Percentiles rank a stretch among this genome's conserved stretches.
These are phyloP conservation scores for Yponomeuta cagnagella DNA, from an alignment of 2,888 invertebrate genomes.

Conservation along the genomic window DNA sequence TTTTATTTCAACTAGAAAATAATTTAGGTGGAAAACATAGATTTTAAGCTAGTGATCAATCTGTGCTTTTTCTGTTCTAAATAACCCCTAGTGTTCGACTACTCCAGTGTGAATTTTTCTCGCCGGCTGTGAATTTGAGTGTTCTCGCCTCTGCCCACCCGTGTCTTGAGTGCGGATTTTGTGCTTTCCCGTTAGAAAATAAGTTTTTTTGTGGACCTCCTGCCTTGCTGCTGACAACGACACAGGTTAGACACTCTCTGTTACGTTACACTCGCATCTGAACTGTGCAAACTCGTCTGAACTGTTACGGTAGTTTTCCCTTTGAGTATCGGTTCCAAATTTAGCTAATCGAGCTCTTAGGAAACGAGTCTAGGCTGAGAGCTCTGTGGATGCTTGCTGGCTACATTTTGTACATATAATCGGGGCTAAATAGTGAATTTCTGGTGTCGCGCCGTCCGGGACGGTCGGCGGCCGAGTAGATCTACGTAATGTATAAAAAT, in stretches of 20 bases:
- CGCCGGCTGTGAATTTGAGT: slow-evolving; percentile 66
- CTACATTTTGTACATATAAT: slow-evolving; percentile 7
- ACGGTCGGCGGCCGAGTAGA: slow-evolving; percentile 16
- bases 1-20: slow-evolving; percentile 50
- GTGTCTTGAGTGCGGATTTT: slow-evolving; percentile 60
- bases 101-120: slow-evolving; percentile 61
- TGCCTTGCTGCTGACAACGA: slow-evolving; percentile 41
- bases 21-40: slow-evolving; percentile 66
- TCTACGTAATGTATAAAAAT: slow-evolving; percentile 72
- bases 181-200: slow-evolving; percentile 61
- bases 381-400: background rate
- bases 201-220: slow-evolving; percentile 45
- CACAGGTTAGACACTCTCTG: slow-evolving; percentile 47
- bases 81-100: slow-evolving; percentile 54
- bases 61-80: slow-evolving; percentile 69
- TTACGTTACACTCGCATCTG: slow-evolving; percentile 17
- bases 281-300: slow-evolving; percentile 1
- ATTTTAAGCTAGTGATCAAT: slow-evolving; percentile 68
- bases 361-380: background rate
- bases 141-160: slow-evolving; percentile 59
- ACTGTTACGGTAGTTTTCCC: slow-evolving; percentile 4
- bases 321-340: slow-evolving; percentile 53
- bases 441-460: slow-evolving; percentile 52
- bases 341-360: background rate
- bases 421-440: slow-evolving; percentile 34